Conservation (phyloP, 2,888 invertebrate genomes). For the Chaitophorus viminalis region DNA sequence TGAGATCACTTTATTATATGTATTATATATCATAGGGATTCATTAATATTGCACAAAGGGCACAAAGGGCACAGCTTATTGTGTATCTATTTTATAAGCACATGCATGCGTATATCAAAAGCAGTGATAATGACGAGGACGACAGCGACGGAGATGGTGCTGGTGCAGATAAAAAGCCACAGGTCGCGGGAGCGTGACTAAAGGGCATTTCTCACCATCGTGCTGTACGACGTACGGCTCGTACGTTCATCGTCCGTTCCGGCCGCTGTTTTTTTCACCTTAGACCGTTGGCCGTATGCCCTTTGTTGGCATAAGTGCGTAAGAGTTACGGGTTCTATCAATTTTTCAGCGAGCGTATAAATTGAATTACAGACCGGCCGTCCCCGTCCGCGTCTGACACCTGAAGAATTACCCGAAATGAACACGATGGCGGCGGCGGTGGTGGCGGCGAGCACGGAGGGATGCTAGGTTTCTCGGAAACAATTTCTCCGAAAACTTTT, state of each 20-base stretch:
- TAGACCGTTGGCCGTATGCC: not conserved
- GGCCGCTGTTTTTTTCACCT: not conserved
- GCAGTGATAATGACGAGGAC: not conserved
- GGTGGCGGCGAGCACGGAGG: not conserved
- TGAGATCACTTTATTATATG: too few species aligned
- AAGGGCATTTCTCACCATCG: conserved; percentile 6
- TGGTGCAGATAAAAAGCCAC: not conserved
- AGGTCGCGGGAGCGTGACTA: conserved; percentile 20
- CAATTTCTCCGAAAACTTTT: conserved; percentile 54
- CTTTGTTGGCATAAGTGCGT: not conserved
- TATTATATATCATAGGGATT: too few species aligned
- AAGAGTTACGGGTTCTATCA: conserved; percentile 38
- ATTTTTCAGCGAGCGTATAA: conserved; percentile 26
- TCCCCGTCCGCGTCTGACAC: not conserved
- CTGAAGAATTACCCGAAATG: conserved; percentile 47
- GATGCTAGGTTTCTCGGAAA: conserved; percentile 28
- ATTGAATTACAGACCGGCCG: conserved; percentile 30
- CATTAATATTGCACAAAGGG: too few species aligned
- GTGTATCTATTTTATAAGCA: too few species aligned
- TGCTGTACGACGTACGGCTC: not conserved
- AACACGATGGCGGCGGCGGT: not conserved
- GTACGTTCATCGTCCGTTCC: not conserved
- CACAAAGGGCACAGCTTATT: too few species aligned
- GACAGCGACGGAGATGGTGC: not conserved
- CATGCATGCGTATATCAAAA: too few species aligned